Conservation (phyloP, 2,113 vertebrate species). For the Ciconia boyciana region DNA sequence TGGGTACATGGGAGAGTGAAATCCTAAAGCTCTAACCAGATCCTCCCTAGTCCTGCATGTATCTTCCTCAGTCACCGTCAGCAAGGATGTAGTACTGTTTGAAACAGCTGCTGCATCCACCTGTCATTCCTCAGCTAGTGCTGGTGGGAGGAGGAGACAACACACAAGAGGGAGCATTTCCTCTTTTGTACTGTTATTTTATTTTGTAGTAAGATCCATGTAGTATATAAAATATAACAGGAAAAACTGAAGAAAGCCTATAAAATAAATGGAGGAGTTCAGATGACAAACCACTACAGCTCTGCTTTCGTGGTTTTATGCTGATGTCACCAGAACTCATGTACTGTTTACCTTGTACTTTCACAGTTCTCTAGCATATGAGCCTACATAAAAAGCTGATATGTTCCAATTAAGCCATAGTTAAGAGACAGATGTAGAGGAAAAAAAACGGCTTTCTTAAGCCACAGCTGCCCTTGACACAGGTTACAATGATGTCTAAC, state of each 20-base stretch:
- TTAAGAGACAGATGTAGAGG: conserved; percentile 52
- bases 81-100: not conserved
- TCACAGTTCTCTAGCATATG: conserved; percentile 60
- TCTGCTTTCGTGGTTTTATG: conserved; percentile 8
- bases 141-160: conserved; percentile 55
- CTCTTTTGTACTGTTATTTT: conserved; percentile 72
- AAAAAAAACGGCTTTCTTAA: conserved; percentile 54
- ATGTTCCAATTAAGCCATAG: conserved; percentile 65
- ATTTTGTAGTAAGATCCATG: conserved; percentile 75
- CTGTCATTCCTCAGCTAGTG: not conserved
- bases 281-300: conserved; percentile 57
- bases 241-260: conserved; percentile 66
- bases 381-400: conserved; percentile 60
- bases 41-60: not conserved
- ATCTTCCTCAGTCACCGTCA: not conserved
- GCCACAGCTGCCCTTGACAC: conserved; percentile 66
- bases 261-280: conserved; percentile 65
- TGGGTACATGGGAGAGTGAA: not conserved
- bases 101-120: not conserved
- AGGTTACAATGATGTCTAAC: conserved; percentile 63
- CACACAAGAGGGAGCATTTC: conserved; percentile 66
- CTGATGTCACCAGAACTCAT: conserved; percentile 31
- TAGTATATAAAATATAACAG: conserved; percentile 78
- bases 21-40: not conserved
- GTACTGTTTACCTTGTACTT: conserved; percentile 49